Evolutionary conservation across 1,140 invertebrate genomes (phyloP), one percentile per base, ranked within the genome.

Genomic region (Nomia melanderi): DNA sequence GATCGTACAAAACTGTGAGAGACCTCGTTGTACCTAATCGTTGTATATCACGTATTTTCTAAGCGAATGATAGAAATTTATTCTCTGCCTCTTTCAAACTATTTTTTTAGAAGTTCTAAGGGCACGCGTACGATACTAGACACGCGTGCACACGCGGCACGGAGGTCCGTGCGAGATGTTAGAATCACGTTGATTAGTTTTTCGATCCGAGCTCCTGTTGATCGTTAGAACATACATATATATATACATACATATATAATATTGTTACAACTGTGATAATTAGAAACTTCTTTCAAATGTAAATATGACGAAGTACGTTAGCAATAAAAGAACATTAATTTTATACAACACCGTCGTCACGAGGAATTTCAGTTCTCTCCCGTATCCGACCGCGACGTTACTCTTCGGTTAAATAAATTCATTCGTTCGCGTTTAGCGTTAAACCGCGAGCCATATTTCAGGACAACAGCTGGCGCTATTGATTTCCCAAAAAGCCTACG

Each of bases 281-380:
- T 60, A 60, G 31, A 59, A 2, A 50, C 20, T 36, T 53, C 41
- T 76, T 60, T 12, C 12, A 69, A n/a, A 4, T 72, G 29, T 71
- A 50, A 50, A 72, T 59, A 69, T 14, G 66, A 33, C 17, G 27
- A 57, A 20, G 56, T 36, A 50, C 27, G 11, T 29, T 76, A 69
- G 65, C 57, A 69, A 76, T 53, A 69, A 69, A 69, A 76, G 17
- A 12, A 17, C n/a, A 47, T 76, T 76, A 69, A 59, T 76, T 76
- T 76, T 69, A 39, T 76, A 76, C n/a, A 20, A 75, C 47, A 67
- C 12, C 17, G 14, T 31, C 29, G 29, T 57, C 33, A 41, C 31
- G 14, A 66, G 6, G 12, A n/a, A n/a, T n/a, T n/a, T n/a, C n/a
- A n/a, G n/a, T n/a, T 39, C 36, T 7, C 36, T 39, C 12, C 12